Evolutionary conservation across 2,113 vertebrate genomes (phyloP).

Genomic region (Protobothrops mucrosquamatus): DNA sequence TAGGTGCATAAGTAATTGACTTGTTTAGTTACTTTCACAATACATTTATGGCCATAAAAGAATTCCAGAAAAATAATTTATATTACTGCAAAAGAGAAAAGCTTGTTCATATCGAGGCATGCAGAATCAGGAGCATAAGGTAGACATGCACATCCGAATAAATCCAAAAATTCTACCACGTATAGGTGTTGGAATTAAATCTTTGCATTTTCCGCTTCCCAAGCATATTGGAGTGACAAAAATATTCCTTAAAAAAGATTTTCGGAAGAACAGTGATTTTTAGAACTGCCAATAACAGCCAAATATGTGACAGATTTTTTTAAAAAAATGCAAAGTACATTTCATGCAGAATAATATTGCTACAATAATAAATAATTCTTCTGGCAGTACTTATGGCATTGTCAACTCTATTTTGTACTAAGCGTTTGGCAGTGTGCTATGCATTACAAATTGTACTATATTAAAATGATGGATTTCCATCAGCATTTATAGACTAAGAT

Average conservation of each 20-base stretch:
- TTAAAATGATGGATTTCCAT: conserved; percentile 7
- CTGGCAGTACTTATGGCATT: conserved; percentile 2
- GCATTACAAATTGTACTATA: conserved; percentile 3
- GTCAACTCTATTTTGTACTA: not conserved
- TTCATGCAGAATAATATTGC: conserved; percentile 18
- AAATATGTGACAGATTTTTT: conserved; percentile 5
- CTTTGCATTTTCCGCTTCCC: not conserved
- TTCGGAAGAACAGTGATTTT: conserved; percentile 8
- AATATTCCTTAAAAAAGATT: not conserved
- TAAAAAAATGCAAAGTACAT: not conserved
- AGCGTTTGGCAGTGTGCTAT: not conserved
- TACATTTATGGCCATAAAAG: not conserved
- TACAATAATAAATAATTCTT: conserved; percentile 30
- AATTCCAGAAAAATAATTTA: not conserved
- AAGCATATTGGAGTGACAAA: not conserved
- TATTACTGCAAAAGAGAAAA: not conserved
- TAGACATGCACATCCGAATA: not conserved
- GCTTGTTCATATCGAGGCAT: too few species aligned
- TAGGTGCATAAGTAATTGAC: not conserved
- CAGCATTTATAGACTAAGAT: not conserved
- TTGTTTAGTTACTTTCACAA: not conserved
- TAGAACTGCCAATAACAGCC: conserved; percentile 2
- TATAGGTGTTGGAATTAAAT: not conserved
- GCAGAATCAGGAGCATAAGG: not conserved
- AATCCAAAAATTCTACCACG: not conserved